Evolutionary conservation across 2,113 vertebrate genomes (phyloP), one percentile per base, ranked within the genome.

Genomic region (Brachionichthys hirsutus): DNA sequence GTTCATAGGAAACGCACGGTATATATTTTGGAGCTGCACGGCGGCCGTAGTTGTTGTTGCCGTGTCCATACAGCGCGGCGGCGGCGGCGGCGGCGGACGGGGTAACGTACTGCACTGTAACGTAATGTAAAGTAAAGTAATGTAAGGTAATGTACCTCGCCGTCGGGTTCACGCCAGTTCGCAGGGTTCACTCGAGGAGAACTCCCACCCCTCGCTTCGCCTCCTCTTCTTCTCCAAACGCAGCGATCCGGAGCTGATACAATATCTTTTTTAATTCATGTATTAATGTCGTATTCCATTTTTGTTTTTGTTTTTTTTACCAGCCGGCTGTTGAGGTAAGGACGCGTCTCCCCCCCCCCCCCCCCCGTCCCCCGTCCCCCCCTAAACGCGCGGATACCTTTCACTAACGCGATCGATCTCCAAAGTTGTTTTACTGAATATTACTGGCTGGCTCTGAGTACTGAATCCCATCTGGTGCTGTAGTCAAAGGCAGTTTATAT

Each of bases 1-100:
- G 91, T 83, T 84, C 90, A 77, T 88, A 88, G 89, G 89, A 90
- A 89, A 89, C 84, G 89, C 89, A 89, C 87, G 87, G 87, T 91
- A 84, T 88, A 81, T 90, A 87, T 87, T 83, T 80, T 82, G 84
- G 77, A 87, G 88, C 89, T 81, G 87, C 88, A 43, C 81, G 67
- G 83, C 83, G 84, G 87, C 86, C 85, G 70, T 85, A 89, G 74
- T 89, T 88, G 83, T 83, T 85, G 4, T 88, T 67, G 78, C 78
- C 67, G 79, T 81, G 63, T 80, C 79, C 87, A 86, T 86, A 80
- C 86, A 78, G 82, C 75, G 84, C 56, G 67, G 80, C 78, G 40
- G 68, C 58, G 81, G 75, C 61, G 63, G 77, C n/a, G 66, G 70
- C 43, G 80, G 78, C 78, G n/a, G n/a, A n/a, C n/a, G n/a, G n/a